Base-by-base conservation (phyloP, 2,113 vertebrate genomes). In the Eolophus roseicapilla region DNA sequence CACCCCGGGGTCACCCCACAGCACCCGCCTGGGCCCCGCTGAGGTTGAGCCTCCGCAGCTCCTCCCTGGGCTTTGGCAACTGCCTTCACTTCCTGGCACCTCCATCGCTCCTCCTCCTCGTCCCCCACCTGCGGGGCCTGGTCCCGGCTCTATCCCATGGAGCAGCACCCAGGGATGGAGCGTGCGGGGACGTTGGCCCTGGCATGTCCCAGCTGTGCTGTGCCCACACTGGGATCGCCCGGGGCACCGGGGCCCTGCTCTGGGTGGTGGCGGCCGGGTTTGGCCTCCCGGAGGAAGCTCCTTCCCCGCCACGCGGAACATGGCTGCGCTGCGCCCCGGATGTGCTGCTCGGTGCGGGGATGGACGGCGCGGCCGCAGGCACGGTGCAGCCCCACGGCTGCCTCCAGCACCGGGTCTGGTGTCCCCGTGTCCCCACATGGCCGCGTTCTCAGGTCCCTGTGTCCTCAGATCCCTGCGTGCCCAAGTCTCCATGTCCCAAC, bases 171-270 rank as follows among this genome's bases (percentile, higher is more conserved):
- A 2, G 33, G 29, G 13, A 55, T 0, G 73, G 16, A 41, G 50
- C 4, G 0, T 41, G 8, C 3, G 50, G 18, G 46, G 23, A 25
- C 25, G 7, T 21, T 0, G 6, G 31, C 37, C 29, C 19, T 10
- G 9, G 12, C 57, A 6, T 17, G 15, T n/a, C 28, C 31, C 33
- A 11, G 69, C 70, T 4, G 10, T 27, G 50, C 49, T 2, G 3
- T 29, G 37, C 70, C 19, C 7, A 15, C 67, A 3, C 35, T 3
- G 10, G 59, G 12, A 47, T 47, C 13, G 0, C 44, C 27, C 18
- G 69, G 55, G 37, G 37, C 24, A 33, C 29, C 31, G 64, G 18
- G 67, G 13, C 25, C 8, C 20, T 9, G 60, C 29, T 0, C 2
- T 7, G 53, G 13, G 31, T 5, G 69, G 52, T 9, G 20, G 55